These are phyloP conservation scores for Oceanites oceanicus DNA, from an alignment of 2,113 vertebrate genomes.

Conservation along the genomic window DNA sequence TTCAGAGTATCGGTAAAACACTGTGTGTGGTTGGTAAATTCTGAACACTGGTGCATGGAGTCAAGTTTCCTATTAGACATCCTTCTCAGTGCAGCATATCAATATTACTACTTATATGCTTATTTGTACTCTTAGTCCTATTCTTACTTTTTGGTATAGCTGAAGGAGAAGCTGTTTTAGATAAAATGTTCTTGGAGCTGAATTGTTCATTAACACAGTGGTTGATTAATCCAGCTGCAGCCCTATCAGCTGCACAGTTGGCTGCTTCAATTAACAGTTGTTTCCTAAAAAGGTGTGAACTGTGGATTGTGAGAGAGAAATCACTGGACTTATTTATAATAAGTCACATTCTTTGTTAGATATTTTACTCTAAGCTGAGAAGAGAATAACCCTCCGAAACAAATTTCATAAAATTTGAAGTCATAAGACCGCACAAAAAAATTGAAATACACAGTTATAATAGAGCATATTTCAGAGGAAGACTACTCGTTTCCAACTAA, in stretches of 20 bases:
- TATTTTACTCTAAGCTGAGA: not conserved
- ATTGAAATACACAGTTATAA: not conserved
- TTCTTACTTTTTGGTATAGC: not conserved
- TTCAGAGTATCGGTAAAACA: not conserved
- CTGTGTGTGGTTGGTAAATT: fast-evolving
- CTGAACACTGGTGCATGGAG: not conserved
- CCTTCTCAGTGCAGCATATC: not conserved
- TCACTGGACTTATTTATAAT: not conserved
- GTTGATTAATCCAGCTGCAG: not conserved
- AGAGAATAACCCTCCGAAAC: not conserved
- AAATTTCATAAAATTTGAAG: not conserved
- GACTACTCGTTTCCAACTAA: not conserved
- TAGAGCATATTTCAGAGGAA: not conserved
- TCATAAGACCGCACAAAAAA: not conserved
- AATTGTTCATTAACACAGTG: not conserved
- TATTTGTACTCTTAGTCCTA: not conserved
- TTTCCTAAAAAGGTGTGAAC: not conserved
- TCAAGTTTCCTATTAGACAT: not conserved
- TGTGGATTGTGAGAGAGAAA: not conserved
- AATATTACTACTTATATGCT: not conserved
- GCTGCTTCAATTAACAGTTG: not conserved
- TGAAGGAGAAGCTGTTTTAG: not conserved
- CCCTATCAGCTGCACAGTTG: not conserved
- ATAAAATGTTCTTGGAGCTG: not conserved
- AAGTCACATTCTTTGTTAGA: not conserved